Percentiles rank a stretch among this genome's conserved stretches.
Conservation (phyloP, 2,888 invertebrate species). For the Caenorhabditis wallacei region DNA sequence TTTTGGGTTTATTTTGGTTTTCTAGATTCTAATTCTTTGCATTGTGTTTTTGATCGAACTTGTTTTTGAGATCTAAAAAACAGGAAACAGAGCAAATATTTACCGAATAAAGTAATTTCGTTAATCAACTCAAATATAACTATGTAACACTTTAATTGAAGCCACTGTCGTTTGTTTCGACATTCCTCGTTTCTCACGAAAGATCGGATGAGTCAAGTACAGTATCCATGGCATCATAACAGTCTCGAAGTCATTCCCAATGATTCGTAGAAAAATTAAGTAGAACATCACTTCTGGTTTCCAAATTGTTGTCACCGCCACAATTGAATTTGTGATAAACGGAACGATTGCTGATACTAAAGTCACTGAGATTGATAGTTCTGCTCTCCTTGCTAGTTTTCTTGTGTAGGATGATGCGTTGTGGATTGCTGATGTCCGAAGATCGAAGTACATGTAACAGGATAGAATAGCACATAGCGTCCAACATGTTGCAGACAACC, state of each 20-base stretch:
- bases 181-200: slow-evolving; percentile 1
- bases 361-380: slow-evolving; percentile 39
- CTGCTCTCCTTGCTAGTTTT: slow-evolving; percentile 9
- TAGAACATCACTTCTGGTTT: slow-evolving; percentile 13
- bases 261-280: slow-evolving; percentile 15
- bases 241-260: slow-evolving; percentile 45
- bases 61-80: too few relatives aligned
- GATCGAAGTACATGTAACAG: slow-evolving; percentile 16
- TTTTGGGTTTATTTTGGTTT: too few relatives aligned
- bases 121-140: too few relatives aligned
- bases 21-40: too few relatives aligned
- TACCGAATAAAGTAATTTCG: too few relatives aligned
- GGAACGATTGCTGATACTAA: slow-evolving; percentile 47
- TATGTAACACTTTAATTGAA: too few relatives aligned
- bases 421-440: slow-evolving; percentile 1
- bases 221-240: slow-evolving; percentile 49
- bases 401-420: slow-evolving; percentile 15
- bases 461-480: slow-evolving; percentile 18
- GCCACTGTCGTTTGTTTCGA: not conserved
- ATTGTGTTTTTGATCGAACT: too few relatives aligned
- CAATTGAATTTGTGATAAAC: slow-evolving; percentile 30
- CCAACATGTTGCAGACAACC: slow-evolving; percentile 18
- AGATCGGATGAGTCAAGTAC: slow-evolving; percentile 40
- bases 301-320: slow-evolving; percentile 38
- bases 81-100: too few relatives aligned